Conservation (phyloP, 2,888 invertebrate genomes). For the Sesia apiformis region DNA sequence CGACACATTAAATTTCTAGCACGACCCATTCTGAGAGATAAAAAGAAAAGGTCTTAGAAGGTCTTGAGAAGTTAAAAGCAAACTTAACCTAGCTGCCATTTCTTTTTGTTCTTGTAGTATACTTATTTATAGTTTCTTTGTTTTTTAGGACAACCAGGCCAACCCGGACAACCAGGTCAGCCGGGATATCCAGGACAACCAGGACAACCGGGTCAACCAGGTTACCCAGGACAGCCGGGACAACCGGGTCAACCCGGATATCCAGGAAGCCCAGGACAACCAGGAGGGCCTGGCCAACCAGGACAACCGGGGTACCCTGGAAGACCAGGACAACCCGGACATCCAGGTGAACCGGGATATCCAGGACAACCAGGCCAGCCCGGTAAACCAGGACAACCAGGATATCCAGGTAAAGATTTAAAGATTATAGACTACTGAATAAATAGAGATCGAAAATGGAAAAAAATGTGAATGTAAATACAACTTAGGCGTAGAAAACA, state of each 20-base stretch:
- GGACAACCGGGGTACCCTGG: slow-evolving; percentile 6
- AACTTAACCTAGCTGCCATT: too few relatives aligned
- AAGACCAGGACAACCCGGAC: slow-evolving; percentile 13
- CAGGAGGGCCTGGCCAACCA: slow-evolving; percentile 9
- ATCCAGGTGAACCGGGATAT: slow-evolving; percentile 9
- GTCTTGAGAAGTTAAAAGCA: too few relatives aligned
- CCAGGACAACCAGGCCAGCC: slow-evolving; percentile 2
- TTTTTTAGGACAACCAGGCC: slow-evolving; percentile 14
- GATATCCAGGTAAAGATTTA: slow-evolving; percentile 1
- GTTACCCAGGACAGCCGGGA: slow-evolving; percentile 12
- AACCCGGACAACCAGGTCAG: slow-evolving; percentile 10
- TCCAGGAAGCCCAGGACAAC: slow-evolving; percentile 11
- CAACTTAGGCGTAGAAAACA: too few relatives aligned
- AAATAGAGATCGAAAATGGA: too few relatives aligned
- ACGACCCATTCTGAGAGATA: too few relatives aligned
- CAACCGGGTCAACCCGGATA: slow-evolving; percentile 12
- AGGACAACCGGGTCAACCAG: slow-evolving; percentile 14
- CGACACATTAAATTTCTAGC: too few relatives aligned
- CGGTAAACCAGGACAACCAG: slow-evolving; percentile 1
- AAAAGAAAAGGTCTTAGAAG: too few relatives aligned
- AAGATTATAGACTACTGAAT: too few relatives aligned
- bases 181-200: slow-evolving; percentile 26
- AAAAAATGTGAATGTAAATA: too few relatives aligned
- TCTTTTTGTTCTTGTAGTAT: too few relatives aligned
- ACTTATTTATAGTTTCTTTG: too few relatives aligned